phyloP scores from a whole-genome alignment of 2,888 invertebrate genomes.

The Odontocerum albicorne region DNA sequence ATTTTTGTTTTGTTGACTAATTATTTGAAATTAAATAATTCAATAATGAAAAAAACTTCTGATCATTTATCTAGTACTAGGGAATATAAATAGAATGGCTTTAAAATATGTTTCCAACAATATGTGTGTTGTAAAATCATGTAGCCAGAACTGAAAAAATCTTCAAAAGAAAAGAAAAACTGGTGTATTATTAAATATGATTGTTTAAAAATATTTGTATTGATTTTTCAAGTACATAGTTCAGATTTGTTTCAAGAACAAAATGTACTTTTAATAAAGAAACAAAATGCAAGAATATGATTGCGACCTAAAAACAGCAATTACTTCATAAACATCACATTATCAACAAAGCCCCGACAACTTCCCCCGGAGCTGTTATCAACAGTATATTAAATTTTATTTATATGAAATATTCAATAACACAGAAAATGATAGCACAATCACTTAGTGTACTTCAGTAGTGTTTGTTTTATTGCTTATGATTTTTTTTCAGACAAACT shows the following conservation, averaged over 20 bases:
- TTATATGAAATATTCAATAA: constrained; percentile 30
- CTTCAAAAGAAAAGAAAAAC: too few relatives aligned
- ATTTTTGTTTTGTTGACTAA: too few relatives aligned
- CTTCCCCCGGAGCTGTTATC: constrained; percentile 21
- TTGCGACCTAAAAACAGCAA: constrained; percentile 20
- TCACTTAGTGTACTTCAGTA: constrained; percentile 29
- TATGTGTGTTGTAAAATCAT: too few relatives aligned
- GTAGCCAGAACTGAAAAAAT: too few relatives aligned
- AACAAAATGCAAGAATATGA: background rate
- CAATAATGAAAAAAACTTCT: too few relatives aligned
- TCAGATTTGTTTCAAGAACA: background rate
- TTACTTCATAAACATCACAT: constrained; percentile 32
- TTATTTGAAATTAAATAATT: too few relatives aligned
- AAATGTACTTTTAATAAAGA: background rate
- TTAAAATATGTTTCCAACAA: too few relatives aligned
- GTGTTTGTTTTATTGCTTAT: constrained; percentile 33
- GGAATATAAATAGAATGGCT: too few relatives aligned
- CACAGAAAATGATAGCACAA: constrained; percentile 31
- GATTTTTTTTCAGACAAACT: constrained; percentile 30
- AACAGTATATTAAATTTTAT: constrained; percentile 34
- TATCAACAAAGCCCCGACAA: constrained; percentile 29
- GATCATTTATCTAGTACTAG: too few relatives aligned
- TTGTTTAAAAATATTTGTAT: too few relatives aligned
- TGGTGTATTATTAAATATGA: too few relatives aligned
- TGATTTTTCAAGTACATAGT: too few relatives aligned